These are phyloP conservation scores for Apogon hyalosoma DNA, from an alignment of 2,797 vertebrate genomes.

Conservation along the genomic window DNA sequence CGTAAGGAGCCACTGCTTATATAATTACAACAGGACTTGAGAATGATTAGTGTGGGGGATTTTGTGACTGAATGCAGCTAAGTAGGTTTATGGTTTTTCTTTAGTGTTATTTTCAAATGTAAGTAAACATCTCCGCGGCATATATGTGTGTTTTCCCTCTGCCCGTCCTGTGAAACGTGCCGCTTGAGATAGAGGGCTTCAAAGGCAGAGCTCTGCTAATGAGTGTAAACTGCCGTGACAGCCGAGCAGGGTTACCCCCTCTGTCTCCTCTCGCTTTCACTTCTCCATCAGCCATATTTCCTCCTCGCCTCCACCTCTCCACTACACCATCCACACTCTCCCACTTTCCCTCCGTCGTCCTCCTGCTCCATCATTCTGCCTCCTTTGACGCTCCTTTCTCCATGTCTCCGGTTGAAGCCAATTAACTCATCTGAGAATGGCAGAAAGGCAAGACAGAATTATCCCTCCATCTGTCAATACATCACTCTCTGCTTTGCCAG, in stretches of 20 bases:
- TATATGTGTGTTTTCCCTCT: slow-evolving; percentile 16
- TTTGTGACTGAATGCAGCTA: slow-evolving; percentile 39
- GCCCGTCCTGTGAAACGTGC: slow-evolving; percentile 47
- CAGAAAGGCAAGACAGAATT: slow-evolving; percentile 35
- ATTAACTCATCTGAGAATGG: slow-evolving; percentile 43
- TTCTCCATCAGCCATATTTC: slow-evolving; percentile 46
- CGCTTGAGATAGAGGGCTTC: slow-evolving; percentile 70
- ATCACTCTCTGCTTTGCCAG: slow-evolving; percentile 12
- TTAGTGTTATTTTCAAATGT: slow-evolving; percentile 28
- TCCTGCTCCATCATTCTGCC: slow-evolving; percentile 19
- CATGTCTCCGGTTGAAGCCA: slow-evolving; percentile 32
- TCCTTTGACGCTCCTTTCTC: slow-evolving; percentile 21
- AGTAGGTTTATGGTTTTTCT: slow-evolving; percentile 20
- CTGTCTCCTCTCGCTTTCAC: slow-evolving; percentile 39
- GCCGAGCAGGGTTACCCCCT: slow-evolving; percentile 65
- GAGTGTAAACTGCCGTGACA: slow-evolving; percentile 75
- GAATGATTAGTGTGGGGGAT: slow-evolving; percentile 54
- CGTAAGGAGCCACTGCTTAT: slow-evolving; percentile 70
- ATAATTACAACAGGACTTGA: slow-evolving; percentile 66
- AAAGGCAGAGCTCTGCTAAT: slow-evolving; percentile 74
- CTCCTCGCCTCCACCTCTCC: slow-evolving; percentile 4
- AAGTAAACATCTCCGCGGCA: slow-evolving; percentile 2
- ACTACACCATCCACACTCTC: slow-evolving; percentile 15
- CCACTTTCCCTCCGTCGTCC: slow-evolving; percentile 7
- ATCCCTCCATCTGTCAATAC: slow-evolving; percentile 50